Evolutionary conservation across 2,113 vertebrate genomes (phyloP).

Genomic region (Parus major): DNA sequence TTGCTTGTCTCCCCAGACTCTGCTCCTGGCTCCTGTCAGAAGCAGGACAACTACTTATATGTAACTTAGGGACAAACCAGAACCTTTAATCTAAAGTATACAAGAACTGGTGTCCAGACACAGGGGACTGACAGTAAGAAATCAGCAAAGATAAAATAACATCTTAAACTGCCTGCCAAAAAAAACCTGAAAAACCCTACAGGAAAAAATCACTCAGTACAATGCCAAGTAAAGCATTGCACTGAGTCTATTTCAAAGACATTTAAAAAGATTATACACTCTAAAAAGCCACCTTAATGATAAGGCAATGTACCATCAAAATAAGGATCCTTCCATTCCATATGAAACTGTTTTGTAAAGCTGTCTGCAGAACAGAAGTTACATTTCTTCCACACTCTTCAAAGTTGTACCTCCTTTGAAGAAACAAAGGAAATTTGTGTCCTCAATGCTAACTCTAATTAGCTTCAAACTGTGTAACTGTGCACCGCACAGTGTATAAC

Average conservation of each 20-base stretch:
- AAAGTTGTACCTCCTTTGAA: neutral
- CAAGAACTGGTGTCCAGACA: neutral
- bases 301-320: neutral
- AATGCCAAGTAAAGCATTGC: neutral
- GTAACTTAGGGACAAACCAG: neutral
- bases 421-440: neutral
- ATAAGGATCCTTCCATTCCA: neutral
- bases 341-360: neutral
- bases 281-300: neutral
- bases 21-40: neutral
- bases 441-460: neutral
- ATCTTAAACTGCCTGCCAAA: neutral
- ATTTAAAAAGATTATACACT: neutral
- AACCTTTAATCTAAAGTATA: neutral
- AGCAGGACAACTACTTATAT: neutral
- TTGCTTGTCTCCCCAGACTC: neutral
- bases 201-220: neutral
- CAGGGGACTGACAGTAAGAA: neutral
- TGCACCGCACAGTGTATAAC: neutral
- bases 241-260: neutral
- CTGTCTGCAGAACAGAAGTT: neutral
- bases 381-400: neutral
- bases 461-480: neutral
- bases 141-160: neutral
- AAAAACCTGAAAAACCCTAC: rapidly evolving